Base-by-base conservation (phyloP, 2,888 invertebrate species). In the Deroplatys truncata region DNA sequence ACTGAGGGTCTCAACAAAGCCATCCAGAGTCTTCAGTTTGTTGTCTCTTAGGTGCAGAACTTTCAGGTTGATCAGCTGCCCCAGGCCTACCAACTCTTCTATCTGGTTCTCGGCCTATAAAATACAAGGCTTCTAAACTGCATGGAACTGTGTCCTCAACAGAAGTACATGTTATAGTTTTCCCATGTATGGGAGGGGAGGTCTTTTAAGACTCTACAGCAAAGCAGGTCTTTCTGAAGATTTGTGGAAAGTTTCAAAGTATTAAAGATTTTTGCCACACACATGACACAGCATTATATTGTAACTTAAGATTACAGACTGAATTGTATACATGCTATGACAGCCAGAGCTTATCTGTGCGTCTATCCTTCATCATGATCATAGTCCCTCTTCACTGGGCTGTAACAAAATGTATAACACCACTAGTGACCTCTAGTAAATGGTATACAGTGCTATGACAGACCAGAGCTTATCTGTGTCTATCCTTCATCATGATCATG, bases 11-110 rank as follows among this genome's bases (percentile, higher is more conserved):
- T 82, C 31, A 16, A 93, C 92, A 91, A 96, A 95, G 0, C 95
- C 95, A 56, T 94, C 93, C 20, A 96, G 92, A 84, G 93, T 93
- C 86, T 93, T 94, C 90, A 96, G 94, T 20, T 94, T 94, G 93
- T 98, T 98, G 85, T 95, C 94, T 0, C 97, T 95, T 82, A 98
- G 93, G 92, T 98, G 97, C 25, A 98, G 93, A 28, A 96, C 95
- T 90, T 95, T 95, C 90, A 90, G 88, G 91, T 95, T 95, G 0
- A 92, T 92, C 91, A 97, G 93, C 84, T 93, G 93, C 28, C 95
- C 94, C n/a, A 97, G 91, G 5, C 96, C 96, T 84, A 94, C 94
- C n/a, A 97, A 92, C 29, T 92, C 93, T 0, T 94, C 94, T 86
- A 98, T 95, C 83, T 96, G 96, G 93, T 98, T 98, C 88, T 96